Conservation (phyloP, 2,113 vertebrate species). For the Synchiropus splendidus region DNA sequence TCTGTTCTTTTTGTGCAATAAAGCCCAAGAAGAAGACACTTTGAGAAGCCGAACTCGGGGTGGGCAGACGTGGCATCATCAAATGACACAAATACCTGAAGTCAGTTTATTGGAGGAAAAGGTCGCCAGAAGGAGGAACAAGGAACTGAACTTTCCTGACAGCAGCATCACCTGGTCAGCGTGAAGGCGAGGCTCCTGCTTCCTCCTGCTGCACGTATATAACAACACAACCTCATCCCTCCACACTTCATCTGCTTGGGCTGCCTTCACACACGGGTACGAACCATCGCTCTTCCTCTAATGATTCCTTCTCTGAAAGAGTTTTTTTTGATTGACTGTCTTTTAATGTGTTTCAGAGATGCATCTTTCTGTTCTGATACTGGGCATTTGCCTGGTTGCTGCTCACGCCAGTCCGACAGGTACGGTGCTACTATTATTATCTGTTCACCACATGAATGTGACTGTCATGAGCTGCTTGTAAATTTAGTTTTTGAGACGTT, state of each 20-base stretch:
- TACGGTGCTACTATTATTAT: conserved; percentile 15
- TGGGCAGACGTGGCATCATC: no score
- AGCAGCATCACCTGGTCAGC: conserved; percentile 3
- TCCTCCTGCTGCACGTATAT: conserved; percentile 9
- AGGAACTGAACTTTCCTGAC: conserved; percentile 40
- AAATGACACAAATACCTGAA: no score
- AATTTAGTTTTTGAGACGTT: no score
- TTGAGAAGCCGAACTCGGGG: no score
- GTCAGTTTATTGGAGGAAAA: no score
- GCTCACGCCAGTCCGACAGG: conserved; percentile 29
- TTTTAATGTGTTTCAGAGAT: conserved; percentile 47
- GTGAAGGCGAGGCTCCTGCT: conserved; percentile 16
- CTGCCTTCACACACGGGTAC: not conserved
- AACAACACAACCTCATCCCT: conserved; percentile 5
- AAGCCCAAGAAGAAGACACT: no score
- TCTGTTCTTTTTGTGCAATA: no score
- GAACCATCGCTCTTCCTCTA: no score
- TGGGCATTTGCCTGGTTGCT: conserved; percentile 39
- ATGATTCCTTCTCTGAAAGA: not conserved
- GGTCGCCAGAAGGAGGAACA: conserved; percentile 30
- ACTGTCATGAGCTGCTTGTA: no score
- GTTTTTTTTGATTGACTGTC: not conserved
- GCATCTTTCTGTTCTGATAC: conserved; percentile 33
- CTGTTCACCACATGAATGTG: no score
- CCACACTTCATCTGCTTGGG: no score